Conservation (phyloP, 2,797 vertebrate species). For the Antrozous pallidus region DNA sequence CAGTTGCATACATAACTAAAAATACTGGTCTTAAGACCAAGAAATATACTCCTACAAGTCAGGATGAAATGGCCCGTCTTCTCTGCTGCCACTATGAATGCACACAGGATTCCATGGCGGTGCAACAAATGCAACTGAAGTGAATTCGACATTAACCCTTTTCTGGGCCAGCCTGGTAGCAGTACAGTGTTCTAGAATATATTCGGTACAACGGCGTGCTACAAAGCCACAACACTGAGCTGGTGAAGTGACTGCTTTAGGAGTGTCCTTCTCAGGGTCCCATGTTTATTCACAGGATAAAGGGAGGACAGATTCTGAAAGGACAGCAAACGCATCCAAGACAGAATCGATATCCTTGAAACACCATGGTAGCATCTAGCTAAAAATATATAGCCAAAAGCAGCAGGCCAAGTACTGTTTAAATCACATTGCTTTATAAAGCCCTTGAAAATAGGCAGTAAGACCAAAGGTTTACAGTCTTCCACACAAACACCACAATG, state of each 20-base stretch:
- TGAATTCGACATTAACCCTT: slow-evolving; percentile 58
- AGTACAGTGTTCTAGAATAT: slow-evolving; percentile 77
- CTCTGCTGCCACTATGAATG: slow-evolving; percentile 61
- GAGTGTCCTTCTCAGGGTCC: slow-evolving; percentile 23
- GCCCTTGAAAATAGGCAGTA: slow-evolving; percentile 76
- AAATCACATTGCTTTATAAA: slow-evolving; percentile 68
- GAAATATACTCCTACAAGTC: slow-evolving; percentile 64
- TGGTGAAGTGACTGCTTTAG: slow-evolving; percentile 45
- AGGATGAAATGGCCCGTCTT: slow-evolving; percentile 72
- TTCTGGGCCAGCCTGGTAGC: slow-evolving; percentile 74
- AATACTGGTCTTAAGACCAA: slow-evolving; percentile 69
- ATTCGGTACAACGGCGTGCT: slow-evolving; percentile 64
- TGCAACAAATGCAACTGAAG: slow-evolving; percentile 72
- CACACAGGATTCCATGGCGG: slow-evolving; percentile 60
- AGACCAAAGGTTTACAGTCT: slow-evolving; percentile 62
- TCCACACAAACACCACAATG: slow-evolving; percentile 70
- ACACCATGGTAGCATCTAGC: slow-evolving; percentile 54
- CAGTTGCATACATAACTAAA: slow-evolving; percentile 69
- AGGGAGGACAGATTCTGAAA: slow-evolving; percentile 29
- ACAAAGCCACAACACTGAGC: slow-evolving; percentile 65
- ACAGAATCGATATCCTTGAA: slow-evolving; percentile 54
- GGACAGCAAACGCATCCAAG: slow-evolving; percentile 52
- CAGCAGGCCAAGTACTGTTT: slow-evolving; percentile 76
- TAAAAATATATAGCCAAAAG: slow-evolving; percentile 54
- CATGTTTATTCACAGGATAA: slow-evolving; percentile 64